Conservation (phyloP, 2,113 vertebrate species). For the Nannobrachium achirus region DNA sequence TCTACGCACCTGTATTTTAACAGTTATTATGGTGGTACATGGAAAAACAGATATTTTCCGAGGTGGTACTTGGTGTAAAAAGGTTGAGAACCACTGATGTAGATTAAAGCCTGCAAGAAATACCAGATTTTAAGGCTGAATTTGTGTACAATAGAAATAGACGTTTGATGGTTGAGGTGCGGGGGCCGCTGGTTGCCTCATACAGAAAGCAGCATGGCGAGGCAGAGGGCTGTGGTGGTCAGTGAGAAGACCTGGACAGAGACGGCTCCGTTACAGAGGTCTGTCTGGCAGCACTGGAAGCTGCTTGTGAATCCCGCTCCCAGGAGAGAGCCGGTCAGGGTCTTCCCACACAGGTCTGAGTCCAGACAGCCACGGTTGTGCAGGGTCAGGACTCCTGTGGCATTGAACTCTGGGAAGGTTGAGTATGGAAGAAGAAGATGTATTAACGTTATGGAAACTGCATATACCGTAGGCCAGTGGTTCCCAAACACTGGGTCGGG, state of each 20-base stretch:
- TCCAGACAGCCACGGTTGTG: conserved; percentile 54
- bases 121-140: not conserved
- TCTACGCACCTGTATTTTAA: no score
- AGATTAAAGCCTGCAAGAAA: not conserved
- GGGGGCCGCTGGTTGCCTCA: conserved; percentile 20
- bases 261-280: conserved; percentile 54
- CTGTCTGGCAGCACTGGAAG: conserved; percentile 47
- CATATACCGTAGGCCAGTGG: no score
- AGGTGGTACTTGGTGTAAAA: no score
- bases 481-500: no score
- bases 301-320: conserved; percentile 19
- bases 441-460: no score
- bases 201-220: conserved; percentile 35
- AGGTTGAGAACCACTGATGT: no score
- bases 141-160: no score
- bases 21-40: no score
- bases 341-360: conserved; percentile 40
- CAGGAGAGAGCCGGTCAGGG: conserved; percentile 13
- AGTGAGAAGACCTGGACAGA: conserved; percentile 49
- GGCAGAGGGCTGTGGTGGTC: conserved; percentile 26
- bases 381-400: not conserved
- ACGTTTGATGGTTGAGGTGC: no score
- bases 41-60: no score
- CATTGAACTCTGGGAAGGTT: conserved; percentile 52
- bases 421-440: not conserved